phyloP scores from a whole-genome alignment of 2,797 vertebrate species.

The Muscicapa comitata region DNA sequence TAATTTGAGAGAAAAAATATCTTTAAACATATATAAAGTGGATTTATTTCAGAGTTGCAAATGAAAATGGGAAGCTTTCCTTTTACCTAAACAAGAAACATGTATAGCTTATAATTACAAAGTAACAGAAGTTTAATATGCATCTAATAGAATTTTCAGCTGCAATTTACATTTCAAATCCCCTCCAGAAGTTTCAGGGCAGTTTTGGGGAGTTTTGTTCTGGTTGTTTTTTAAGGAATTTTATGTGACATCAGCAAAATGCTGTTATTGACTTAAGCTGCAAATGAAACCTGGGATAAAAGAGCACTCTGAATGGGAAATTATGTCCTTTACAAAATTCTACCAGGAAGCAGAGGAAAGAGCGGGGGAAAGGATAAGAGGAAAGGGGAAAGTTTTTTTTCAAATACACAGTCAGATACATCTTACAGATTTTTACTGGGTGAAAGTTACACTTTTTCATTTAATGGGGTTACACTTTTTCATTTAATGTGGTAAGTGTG shows the following conservation, averaged over 20 bases:
- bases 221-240: neutral
- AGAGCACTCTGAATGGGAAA: neutral
- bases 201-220: neutral
- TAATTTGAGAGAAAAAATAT: neutral
- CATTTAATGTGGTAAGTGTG: neutral
- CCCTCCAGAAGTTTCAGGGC: neutral
- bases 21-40: neutral
- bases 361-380: fast-evolving
- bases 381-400: neutral
- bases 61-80: neutral
- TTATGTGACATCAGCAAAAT: neutral
- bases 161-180: conserved; percentile 3
- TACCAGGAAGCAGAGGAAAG: fast-evolving
- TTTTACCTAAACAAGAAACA: neutral
- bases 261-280: neutral
- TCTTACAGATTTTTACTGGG: neutral
- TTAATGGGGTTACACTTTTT: too few relatives aligned
- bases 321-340: neutral
- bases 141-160: neutral
- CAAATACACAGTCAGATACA: neutral
- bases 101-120: neutral
- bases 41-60: conserved; percentile 19
- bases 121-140: neutral
- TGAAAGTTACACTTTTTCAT: neutral
- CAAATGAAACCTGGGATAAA: neutral